Evolutionary conservation across 2,113 vertebrate species (phyloP).

Genomic region (Petaurus breviceps): DNA sequence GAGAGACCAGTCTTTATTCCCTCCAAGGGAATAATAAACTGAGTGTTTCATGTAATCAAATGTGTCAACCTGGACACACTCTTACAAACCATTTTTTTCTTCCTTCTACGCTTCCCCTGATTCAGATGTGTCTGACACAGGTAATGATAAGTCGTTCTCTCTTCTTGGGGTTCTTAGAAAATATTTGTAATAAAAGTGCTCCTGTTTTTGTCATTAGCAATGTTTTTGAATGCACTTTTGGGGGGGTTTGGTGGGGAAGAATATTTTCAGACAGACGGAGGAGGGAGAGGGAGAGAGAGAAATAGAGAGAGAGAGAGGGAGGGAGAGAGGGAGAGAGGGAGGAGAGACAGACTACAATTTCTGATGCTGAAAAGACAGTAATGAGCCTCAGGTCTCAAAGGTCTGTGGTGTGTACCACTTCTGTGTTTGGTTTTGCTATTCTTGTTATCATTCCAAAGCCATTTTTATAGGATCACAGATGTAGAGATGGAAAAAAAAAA

Average conservation of each 20-base stretch:
- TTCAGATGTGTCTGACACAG: slow-evolving; percentile 88
- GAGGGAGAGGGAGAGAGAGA: not conserved
- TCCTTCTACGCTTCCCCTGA: slow-evolving; percentile 79
- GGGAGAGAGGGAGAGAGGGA: not conserved
- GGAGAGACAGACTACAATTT: not conserved
- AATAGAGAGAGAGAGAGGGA: too few relatives aligned
- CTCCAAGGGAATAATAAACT: not conserved
- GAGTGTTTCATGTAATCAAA: not conserved
- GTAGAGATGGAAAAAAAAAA: not conserved
- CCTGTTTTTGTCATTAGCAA: not conserved
- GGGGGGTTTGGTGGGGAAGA: not conserved
- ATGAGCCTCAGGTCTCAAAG: not conserved
- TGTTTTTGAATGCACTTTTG: not conserved
- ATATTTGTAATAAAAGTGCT: not conserved
- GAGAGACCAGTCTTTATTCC: not conserved
- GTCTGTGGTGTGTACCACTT: not conserved
- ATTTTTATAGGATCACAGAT: not conserved
- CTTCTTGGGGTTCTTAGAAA: not conserved
- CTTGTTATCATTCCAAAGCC: not conserved
- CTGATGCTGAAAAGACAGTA: too few relatives aligned
- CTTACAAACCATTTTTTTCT: slow-evolving; percentile 73
- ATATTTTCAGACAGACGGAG: not conserved
- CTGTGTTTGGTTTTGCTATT: not conserved
- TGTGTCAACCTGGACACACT: slow-evolving; percentile 52
- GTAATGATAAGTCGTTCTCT: slow-evolving; percentile 76